Evolutionary conservation across 2,888 invertebrate species (phyloP).

Genomic region (Caenorhabditis japonica): DNA sequence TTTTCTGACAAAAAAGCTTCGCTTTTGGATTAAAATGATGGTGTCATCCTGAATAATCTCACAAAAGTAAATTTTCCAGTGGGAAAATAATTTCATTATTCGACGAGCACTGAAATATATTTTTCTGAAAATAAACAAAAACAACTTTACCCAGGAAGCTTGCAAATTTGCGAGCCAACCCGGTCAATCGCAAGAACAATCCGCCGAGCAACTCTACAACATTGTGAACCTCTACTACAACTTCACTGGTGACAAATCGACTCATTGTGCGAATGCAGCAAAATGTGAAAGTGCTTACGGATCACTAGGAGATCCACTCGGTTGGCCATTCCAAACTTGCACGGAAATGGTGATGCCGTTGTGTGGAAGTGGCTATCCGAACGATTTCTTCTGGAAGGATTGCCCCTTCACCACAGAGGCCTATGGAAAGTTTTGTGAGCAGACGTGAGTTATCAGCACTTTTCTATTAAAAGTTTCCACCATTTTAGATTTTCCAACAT

Average conservation of each 20-base stretch:
- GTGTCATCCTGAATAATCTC: too few species aligned
- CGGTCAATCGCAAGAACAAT: slow-evolving; percentile 62
- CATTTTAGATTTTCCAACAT: slow-evolving; percentile 53
- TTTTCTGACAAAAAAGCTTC: too few species aligned
- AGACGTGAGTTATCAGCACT: slow-evolving; percentile 77
- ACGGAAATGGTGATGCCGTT: slow-evolving; percentile 98
- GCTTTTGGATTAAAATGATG: too few species aligned
- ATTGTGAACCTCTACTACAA: slow-evolving; percentile 65
- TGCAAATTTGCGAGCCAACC: slow-evolving; percentile 80
- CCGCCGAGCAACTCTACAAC: slow-evolving; percentile 58
- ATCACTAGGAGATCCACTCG: slow-evolving; percentile 69
- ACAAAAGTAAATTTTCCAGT: too few species aligned
- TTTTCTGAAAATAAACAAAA: too few species aligned
- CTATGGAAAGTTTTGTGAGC: slow-evolving; percentile 82
- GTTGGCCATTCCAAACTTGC: slow-evolving; percentile 83
- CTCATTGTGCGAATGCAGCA: slow-evolving; percentile 67
- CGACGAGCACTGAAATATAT: too few species aligned
- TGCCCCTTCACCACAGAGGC: slow-evolving; percentile 67
- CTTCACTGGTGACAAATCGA: slow-evolving; percentile 52
- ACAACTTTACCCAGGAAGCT: too few species aligned
- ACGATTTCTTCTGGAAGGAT: slow-evolving; percentile 72
- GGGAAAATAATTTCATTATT: too few species aligned
- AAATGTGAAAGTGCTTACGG: slow-evolving; percentile 61
- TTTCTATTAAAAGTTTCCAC: too few species aligned
- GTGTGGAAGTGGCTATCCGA: slow-evolving; percentile 83